Percentiles rank a stretch among this genome's conserved stretches.
Evolutionary conservation across 2,888 invertebrate species (phyloP).

Genomic region (Lottia scabra): DNA sequence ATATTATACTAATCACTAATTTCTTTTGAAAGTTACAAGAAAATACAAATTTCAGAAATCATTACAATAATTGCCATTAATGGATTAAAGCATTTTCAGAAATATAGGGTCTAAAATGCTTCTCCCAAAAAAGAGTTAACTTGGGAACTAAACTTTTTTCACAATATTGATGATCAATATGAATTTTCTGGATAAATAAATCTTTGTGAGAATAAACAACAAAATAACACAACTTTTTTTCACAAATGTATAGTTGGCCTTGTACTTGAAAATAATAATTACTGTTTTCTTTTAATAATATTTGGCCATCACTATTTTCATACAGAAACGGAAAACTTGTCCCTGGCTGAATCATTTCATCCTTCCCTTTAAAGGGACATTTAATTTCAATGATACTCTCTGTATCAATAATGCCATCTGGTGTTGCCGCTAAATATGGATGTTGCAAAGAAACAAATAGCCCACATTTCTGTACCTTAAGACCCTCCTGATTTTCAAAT

Average conservation of each 20-base stretch:
- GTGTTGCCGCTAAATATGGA: slow-evolving; percentile 31
- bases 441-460: slow-evolving; percentile 19
- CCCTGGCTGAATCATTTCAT: slow-evolving; percentile 17
- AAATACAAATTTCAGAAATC: no score
- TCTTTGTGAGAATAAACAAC: slow-evolving; percentile 28
- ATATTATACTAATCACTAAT: no score
- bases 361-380: slow-evolving; percentile 28
- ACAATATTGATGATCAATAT: background rate
- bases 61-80: no score
- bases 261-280: slow-evolving; percentile 34
- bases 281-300: slow-evolving; percentile 17
- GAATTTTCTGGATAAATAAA: slow-evolving; percentile 20
- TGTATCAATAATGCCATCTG: slow-evolving; percentile 31
- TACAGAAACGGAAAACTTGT: slow-evolving; percentile 20
- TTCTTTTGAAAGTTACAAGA: no score
- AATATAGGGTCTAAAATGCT: slow-evolving; percentile 1
- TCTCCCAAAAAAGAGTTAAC: background rate
- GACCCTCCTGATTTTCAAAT: slow-evolving; percentile 20
- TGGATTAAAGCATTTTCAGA: no score
- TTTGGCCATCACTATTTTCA: slow-evolving; percentile 5
- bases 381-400: slow-evolving; percentile 31
- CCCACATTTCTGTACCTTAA: slow-evolving; percentile 21
- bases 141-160: background rate
- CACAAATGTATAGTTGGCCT: slow-evolving; percentile 30
- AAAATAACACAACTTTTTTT: no score